Evolutionary conservation across 2,888 invertebrate genomes (phyloP).

Genomic region (Nipponacmea schrenckii): DNA sequence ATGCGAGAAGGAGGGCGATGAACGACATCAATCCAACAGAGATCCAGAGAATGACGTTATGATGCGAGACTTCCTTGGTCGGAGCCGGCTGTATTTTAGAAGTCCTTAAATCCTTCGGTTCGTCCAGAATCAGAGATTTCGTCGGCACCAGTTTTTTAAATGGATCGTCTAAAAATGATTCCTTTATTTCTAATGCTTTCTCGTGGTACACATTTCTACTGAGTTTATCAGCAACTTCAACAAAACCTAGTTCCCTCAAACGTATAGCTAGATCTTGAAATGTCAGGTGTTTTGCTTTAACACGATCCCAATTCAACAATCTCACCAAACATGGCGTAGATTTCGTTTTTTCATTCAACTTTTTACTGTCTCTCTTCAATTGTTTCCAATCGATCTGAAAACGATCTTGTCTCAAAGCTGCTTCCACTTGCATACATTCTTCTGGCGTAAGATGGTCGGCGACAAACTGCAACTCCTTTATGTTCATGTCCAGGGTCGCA

Average conservation of each 20-base stretch:
- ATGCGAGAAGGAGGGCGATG: constrained; percentile 9
- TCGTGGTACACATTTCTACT: constrained; percentile 48
- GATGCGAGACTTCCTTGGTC: neutral
- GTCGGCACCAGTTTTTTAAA: constrained; percentile 39
- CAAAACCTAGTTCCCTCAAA: constrained; percentile 50
- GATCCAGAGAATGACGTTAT: constrained; percentile 14
- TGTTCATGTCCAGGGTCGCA: constrained; percentile 52
- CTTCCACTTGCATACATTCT: constrained; percentile 48
- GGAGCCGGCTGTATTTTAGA: neutral
- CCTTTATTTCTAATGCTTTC: constrained; percentile 41
- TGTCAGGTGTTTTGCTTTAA: constrained; percentile 44
- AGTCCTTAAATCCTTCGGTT: neutral
- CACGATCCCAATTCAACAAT: constrained; percentile 49
- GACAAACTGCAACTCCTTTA: constrained; percentile 54
- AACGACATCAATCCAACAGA: constrained; percentile 9
- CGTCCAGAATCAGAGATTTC: constrained; percentile 39
- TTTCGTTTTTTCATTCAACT: constrained; percentile 19
- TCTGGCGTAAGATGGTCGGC: constrained; percentile 49
- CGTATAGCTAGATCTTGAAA: constrained; percentile 53
- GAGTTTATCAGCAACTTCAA: constrained; percentile 47
- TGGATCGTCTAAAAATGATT: constrained; percentile 43
- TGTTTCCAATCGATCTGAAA: constrained; percentile 30
- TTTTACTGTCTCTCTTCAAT: constrained; percentile 23
- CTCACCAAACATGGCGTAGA: constrained; percentile 41
- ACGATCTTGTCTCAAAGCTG: constrained; percentile 39